Percentiles rank a stretch among this genome's conserved stretches.
Evolutionary conservation across 2,888 invertebrate genomes (phyloP).

Genomic region (Drosophila koepferae): DNA sequence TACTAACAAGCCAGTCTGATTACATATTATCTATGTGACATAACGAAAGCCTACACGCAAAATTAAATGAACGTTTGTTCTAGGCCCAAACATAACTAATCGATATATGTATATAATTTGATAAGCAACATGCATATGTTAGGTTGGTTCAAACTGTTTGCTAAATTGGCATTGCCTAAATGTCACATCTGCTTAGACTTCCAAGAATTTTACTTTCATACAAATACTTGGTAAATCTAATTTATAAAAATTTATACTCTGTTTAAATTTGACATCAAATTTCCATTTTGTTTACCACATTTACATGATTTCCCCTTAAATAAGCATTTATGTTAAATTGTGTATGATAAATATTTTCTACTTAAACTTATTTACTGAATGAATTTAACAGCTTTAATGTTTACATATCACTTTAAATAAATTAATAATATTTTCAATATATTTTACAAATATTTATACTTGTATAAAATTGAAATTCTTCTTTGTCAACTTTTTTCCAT

Average conservation of each 20-base stretch:
- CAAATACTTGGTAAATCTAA: neutral
- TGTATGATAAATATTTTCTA: no score
- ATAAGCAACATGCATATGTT: neutral
- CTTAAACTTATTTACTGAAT: no score
- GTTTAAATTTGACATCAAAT: neutral
- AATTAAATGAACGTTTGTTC: neutral
- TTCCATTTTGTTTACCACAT: neutral
- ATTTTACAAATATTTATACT: neutral
- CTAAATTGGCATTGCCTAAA: neutral
- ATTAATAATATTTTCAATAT: neutral
- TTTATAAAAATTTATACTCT: neutral
- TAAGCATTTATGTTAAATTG: neutral
- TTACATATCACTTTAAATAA: no score
- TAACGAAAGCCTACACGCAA: slow-evolving; percentile 5
- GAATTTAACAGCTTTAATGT: no score
- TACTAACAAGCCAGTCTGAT: slow-evolving; percentile 4
- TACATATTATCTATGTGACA: neutral
- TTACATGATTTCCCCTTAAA: neutral
- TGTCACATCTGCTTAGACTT: no score
- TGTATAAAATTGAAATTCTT: neutral
- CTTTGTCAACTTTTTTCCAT: neutral
- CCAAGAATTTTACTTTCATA: no score
- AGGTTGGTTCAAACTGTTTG: neutral
- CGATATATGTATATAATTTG: neutral
- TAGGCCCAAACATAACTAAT: neutral